Evolutionary conservation across 2,888 invertebrate species (phyloP).

Genomic region (Sminthurinus aureus): DNA sequence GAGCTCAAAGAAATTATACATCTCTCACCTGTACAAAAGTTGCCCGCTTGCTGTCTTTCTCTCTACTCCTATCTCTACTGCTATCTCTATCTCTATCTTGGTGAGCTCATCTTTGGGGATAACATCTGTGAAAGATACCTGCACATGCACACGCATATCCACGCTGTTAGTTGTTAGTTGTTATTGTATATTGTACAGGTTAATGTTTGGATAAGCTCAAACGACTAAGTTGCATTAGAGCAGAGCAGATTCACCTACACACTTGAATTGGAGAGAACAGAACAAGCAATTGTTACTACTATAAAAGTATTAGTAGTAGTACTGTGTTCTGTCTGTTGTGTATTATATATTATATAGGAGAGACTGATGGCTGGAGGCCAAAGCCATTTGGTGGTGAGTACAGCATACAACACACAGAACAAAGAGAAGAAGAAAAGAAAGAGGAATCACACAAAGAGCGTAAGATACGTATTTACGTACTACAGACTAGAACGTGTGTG

Average conservation of each 20-base stretch:
- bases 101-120: background rate
- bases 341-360: no score
- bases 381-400: slow-evolving; percentile 35
- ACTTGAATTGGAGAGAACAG: no score
- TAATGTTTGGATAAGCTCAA: background rate
- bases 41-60: background rate
- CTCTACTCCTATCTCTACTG: background rate
- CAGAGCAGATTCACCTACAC: slow-evolving; percentile 12
- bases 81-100: background rate
- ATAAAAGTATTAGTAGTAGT: slow-evolving; percentile 22
- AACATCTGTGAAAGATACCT: background rate
- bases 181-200: background rate
- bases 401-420: background rate
- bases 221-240: slow-evolving; percentile 16
- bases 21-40: slow-evolving; percentile 9
- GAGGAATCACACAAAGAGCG: background rate
- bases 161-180: no score
- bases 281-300: no score
- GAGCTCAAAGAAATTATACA: slow-evolving; percentile 10
- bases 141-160: background rate
- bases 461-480: background rate
- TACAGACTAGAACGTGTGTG: no score
- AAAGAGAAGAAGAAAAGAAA: background rate
- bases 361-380: slow-evolving; percentile 31
- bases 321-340: no score